Evolutionary conservation across 2,113 vertebrate genomes (phyloP).

Genomic region (Atherinomorus stipes): DNA sequence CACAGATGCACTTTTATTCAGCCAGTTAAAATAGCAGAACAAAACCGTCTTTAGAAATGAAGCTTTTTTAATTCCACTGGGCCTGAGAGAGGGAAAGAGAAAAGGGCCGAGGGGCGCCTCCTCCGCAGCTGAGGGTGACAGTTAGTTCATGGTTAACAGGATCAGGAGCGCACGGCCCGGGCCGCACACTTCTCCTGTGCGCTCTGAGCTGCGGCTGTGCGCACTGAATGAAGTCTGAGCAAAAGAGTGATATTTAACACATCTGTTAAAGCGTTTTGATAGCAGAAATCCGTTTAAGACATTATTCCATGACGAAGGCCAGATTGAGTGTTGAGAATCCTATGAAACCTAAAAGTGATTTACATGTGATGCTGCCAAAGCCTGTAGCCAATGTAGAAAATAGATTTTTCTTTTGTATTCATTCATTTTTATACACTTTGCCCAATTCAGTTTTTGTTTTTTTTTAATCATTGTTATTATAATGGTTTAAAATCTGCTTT

Average conservation of each 20-base stretch:
- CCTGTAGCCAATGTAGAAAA: neutral
- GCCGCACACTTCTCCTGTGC: conserved; percentile 89
- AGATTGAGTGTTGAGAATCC: conserved; percentile 83
- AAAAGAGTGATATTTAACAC: conserved; percentile 91
- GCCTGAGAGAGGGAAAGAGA: conserved; percentile 77
- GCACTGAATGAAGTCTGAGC: conserved; percentile 85
- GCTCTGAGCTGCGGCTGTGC: conserved; percentile 81
- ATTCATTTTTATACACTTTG: too few species aligned
- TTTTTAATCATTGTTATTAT: neutral
- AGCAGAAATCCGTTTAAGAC: conserved; percentile 83
- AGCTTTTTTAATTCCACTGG: conserved; percentile 87
- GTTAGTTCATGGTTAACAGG: conserved; percentile 99
- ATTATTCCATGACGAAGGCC: conserved; percentile 82
- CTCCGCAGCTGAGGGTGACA: conserved; percentile 97
- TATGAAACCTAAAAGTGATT: conserved; percentile 74
- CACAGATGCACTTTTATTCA: conserved; percentile 93
- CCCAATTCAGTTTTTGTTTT: too few species aligned
- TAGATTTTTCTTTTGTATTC: neutral
- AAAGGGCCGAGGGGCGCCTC: conserved; percentile 73
- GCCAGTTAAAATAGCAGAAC: conserved; percentile 90
- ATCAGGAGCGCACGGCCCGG: conserved; percentile 88
- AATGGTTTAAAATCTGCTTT: neutral
- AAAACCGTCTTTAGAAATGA: conserved; percentile 94
- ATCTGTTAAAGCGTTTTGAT: conserved; percentile 92
- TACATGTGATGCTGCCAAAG: conserved; percentile 61